Conservation (phyloP, 2,888 invertebrate species). For the Athalia rosae region DNA sequence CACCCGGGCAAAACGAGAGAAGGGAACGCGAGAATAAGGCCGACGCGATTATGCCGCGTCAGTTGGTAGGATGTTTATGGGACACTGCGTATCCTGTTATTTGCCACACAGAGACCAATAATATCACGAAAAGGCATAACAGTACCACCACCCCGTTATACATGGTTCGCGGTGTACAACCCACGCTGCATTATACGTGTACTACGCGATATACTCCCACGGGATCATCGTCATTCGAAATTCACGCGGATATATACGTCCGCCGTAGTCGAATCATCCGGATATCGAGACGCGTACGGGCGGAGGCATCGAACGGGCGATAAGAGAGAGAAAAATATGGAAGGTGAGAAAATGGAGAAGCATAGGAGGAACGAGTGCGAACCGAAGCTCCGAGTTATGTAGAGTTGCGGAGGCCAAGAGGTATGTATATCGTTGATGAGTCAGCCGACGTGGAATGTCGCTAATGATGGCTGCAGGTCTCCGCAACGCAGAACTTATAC, state of each 20-base stretch:
- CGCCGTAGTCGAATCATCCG: no score
- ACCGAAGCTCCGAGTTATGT: constrained; percentile 58
- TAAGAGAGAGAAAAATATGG: constrained; percentile 22
- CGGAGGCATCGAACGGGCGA: constrained; percentile 44
- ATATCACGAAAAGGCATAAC: constrained; percentile 59
- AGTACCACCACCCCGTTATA: constrained; percentile 33
- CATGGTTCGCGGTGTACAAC: background rate
- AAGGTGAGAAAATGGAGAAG: constrained; percentile 50
- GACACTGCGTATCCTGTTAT: constrained; percentile 74
- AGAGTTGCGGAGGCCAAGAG: constrained; percentile 57
- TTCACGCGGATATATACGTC: no score
- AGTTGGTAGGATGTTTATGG: constrained; percentile 68
- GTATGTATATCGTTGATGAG: constrained; percentile 63
- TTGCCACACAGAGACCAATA: constrained; percentile 67
- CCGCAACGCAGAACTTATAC: constrained; percentile 1
- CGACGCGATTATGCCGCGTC: constrained; percentile 38
- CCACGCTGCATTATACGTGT: background rate
- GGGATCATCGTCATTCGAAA: no score
- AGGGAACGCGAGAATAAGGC: constrained; percentile 36
- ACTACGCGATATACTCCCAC: background rate
- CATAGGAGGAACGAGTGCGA: constrained; percentile 54
- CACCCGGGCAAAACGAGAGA: constrained; percentile 6
- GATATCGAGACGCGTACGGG: background rate
- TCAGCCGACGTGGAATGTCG: constrained; percentile 71
- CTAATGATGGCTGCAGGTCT: constrained; percentile 61